Percentiles rank a stretch among this genome's conserved stretches.
Conservation (phyloP, 1,140 invertebrate species). For the Tetramorium parvispinum region DNA sequence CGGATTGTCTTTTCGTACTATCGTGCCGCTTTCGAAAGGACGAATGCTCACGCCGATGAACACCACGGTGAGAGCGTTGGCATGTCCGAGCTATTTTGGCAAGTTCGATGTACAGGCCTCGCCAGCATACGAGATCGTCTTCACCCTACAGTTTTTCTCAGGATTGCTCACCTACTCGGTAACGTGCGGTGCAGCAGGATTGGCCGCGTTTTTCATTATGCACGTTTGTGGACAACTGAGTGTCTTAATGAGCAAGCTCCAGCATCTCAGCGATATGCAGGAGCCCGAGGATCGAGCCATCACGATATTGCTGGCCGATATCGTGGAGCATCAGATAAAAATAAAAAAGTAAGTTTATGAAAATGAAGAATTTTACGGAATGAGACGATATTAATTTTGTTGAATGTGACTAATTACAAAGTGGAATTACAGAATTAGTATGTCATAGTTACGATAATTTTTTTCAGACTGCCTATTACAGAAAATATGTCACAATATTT, state of each 20-base stretch:
- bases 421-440: background rate
- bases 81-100: conserved; percentile 56
- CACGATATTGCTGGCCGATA: conserved; percentile 4
- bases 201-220: conserved; percentile 60
- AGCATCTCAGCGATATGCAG: background rate
- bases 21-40: conserved; percentile 66
- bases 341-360: conserved; percentile 40
- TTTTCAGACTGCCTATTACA: background rate
- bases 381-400: background rate
- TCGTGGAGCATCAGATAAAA: conserved; percentile 60
- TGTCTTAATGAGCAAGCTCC: conserved; percentile 55
- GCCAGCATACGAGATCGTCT: conserved; percentile 70
- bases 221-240: conserved; percentile 66
- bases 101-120: conserved; percentile 53
- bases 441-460: background rate
- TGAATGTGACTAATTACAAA: background rate
- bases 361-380: background rate
- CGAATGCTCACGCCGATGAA: conserved; percentile 56
- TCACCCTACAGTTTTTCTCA: conserved; percentile 57
- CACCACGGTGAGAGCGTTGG: conserved; percentile 59
- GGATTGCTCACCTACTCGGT: conserved; percentile 61
- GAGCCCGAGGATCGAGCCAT: background rate
- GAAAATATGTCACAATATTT: background rate
- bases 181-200: conserved; percentile 44
- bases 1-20: conserved; percentile 60